phyloP scores from a whole-genome alignment of 2,888 invertebrate genomes.

The Yponomeuta sedellus region DNA sequence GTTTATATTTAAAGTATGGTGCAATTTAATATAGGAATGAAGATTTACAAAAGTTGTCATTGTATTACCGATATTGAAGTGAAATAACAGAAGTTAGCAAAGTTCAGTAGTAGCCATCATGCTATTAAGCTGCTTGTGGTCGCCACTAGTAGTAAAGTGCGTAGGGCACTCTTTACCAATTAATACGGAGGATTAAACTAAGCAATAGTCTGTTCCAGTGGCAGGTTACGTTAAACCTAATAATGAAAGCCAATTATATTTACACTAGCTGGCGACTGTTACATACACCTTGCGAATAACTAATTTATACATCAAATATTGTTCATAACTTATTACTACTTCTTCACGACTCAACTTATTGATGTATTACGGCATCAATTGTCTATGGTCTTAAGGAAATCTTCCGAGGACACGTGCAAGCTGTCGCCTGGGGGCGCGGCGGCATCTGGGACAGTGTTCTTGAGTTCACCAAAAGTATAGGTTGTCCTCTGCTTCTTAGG shows the following conservation, averaged over 20 bases:
- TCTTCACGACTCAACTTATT: conserved; percentile 22
- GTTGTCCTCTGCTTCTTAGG: conserved; percentile 32
- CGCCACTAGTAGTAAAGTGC: too few relatives aligned
- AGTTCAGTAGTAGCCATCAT: too few relatives aligned
- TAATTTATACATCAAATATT: conserved; percentile 54
- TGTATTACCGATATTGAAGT: too few relatives aligned
- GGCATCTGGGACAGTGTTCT: conserved; percentile 55
- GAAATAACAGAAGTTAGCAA: too few relatives aligned
- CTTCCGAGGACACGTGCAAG: conserved; percentile 50
- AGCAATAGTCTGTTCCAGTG: conserved; percentile 73
- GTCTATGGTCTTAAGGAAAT: conserved; percentile 61
- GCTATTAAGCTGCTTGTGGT: too few relatives aligned
- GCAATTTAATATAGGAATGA: too few relatives aligned
- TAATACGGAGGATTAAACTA: conserved; percentile 30
- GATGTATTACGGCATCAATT: conserved; percentile 34
- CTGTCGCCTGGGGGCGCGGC: not conserved
- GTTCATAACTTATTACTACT: conserved; percentile 36
- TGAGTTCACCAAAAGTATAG: conserved; percentile 68
- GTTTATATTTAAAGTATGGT: too few relatives aligned
- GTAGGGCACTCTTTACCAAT: too few relatives aligned
- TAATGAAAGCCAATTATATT: conserved; percentile 70
- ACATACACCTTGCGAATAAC: conserved; percentile 41
- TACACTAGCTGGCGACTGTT: conserved; percentile 54
- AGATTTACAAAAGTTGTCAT: too few relatives aligned
- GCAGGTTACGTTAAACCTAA: conserved; percentile 57